phyloP scores from a whole-genome alignment of 2,113 vertebrate species.

The Vidua chalybeata region DNA sequence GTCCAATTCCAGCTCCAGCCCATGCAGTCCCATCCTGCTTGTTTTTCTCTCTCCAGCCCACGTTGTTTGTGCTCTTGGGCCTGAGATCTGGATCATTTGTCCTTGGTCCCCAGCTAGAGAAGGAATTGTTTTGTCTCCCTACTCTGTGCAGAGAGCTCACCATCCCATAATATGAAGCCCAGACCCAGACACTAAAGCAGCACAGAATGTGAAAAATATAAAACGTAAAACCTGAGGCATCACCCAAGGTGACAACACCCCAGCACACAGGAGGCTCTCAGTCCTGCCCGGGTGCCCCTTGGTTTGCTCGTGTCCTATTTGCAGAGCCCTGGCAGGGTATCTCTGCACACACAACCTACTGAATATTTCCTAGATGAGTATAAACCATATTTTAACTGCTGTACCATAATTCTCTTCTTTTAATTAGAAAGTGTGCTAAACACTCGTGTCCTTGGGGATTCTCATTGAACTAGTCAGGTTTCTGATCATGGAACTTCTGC shows the following conservation, averaged over 20 bases:
- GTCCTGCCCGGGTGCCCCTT: background rate
- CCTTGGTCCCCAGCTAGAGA: background rate
- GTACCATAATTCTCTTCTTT: slow-evolving; percentile 41
- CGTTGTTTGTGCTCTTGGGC: background rate
- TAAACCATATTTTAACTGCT: slow-evolving; percentile 16
- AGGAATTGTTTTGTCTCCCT: background rate
- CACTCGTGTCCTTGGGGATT: slow-evolving; percentile 23
- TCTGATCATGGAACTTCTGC: slow-evolving; percentile 55
- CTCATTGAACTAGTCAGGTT: slow-evolving; percentile 54
- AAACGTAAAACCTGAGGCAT: background rate
- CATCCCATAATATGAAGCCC: background rate
- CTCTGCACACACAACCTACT: background rate
- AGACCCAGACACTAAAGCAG: background rate
- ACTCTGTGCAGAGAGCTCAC: background rate
- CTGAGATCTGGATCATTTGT: background rate
- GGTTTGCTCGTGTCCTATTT: background rate
- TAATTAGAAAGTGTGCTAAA: slow-evolving; percentile 67
- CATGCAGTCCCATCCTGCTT: background rate
- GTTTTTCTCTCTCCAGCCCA: background rate
- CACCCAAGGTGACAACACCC: background rate
- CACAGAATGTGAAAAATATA: background rate
- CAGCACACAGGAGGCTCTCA: background rate
- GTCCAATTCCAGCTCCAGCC: background rate
- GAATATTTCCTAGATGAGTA: background rate
- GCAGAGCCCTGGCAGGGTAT: background rate